These are phyloP conservation scores for Phalacrocorax carbo DNA, from an alignment of 2,113 vertebrate genomes.

Conservation along the genomic window DNA sequence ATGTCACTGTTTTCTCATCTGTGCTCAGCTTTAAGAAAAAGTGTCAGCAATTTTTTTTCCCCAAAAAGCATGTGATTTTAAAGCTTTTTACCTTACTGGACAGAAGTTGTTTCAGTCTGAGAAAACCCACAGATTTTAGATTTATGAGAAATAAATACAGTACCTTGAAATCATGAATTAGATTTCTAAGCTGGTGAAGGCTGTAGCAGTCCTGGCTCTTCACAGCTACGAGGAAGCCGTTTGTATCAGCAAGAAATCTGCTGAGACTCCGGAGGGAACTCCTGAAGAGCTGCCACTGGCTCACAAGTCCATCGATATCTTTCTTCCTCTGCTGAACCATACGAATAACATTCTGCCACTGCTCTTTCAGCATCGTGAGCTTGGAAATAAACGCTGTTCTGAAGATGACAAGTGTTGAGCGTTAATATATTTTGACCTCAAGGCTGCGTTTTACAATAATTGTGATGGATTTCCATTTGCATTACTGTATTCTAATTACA, in stretches of 20 bases:
- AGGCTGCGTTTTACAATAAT: background rate
- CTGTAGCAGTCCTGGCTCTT: constrained; percentile 72
- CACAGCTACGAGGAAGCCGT: constrained; percentile 70
- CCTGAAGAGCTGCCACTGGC: constrained; percentile 82
- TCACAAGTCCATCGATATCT: constrained; percentile 74
- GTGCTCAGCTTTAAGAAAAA: background rate
- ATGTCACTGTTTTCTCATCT: background rate
- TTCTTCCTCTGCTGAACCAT: constrained; percentile 77
- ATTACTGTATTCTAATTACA: background rate
- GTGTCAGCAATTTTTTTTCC: background rate
- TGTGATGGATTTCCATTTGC: background rate
- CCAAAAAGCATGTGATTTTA: background rate
- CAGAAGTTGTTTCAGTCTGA: background rate
- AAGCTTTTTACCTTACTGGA: background rate
- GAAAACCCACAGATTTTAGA: background rate
- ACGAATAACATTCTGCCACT: constrained; percentile 82
- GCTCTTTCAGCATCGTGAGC: constrained; percentile 80
- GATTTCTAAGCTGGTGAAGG: constrained; percentile 73
- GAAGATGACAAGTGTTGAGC: background rate
- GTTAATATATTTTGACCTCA: background rate
- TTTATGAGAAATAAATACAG: background rate
- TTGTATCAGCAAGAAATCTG: constrained; percentile 73
- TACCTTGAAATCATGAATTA: constrained; percentile 84
- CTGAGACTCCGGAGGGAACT: constrained; percentile 74
- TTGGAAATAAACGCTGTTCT: constrained; percentile 87